Evolutionary conservation across 2,888 invertebrate genomes (phyloP).

Genomic region (Gnatocerus cornutus): DNA sequence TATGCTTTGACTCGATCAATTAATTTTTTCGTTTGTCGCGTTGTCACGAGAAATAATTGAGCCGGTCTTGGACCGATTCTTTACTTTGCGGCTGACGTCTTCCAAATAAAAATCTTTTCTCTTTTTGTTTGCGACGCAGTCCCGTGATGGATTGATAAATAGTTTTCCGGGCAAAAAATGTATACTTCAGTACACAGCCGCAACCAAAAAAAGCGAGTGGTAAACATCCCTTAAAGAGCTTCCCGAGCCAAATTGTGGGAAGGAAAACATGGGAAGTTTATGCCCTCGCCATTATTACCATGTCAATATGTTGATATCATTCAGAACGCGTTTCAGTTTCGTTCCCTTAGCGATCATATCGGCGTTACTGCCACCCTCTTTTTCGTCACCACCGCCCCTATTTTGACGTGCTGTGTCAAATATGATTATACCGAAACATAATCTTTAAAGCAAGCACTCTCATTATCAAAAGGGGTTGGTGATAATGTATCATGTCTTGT

Average conservation of each 20-base stretch:
- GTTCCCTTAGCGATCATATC: conserved; percentile 34
- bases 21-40: conserved; percentile 36
- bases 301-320: conserved; percentile 45
- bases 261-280: conserved; percentile 39
- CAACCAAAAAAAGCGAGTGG: conserved; percentile 22
- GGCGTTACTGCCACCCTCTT: conserved; percentile 17
- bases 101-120: conserved; percentile 37
- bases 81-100: conserved; percentile 41
- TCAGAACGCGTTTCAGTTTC: conserved; percentile 38
- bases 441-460: conserved; percentile 22
- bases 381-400: conserved; percentile 16
- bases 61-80: conserved; percentile 37
- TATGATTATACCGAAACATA: conserved; percentile 23
- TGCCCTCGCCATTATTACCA: conserved; percentile 41
- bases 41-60: conserved; percentile 40
- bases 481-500: conserved; percentile 14
- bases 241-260: conserved; percentile 42
- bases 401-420: conserved; percentile 18
- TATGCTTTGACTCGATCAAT: conserved; percentile 32
- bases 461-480: conserved; percentile 2
- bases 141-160: conserved; percentile 42
- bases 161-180: conserved; percentile 10
- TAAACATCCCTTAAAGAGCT: conserved; percentile 36
- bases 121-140: conserved; percentile 31
- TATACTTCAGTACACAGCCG: conserved; percentile 7